Evolutionary conservation across 2,888 invertebrate genomes (phyloP), one percentile per base, ranked within the genome.

Genomic region (Tenthredo amoena): DNA sequence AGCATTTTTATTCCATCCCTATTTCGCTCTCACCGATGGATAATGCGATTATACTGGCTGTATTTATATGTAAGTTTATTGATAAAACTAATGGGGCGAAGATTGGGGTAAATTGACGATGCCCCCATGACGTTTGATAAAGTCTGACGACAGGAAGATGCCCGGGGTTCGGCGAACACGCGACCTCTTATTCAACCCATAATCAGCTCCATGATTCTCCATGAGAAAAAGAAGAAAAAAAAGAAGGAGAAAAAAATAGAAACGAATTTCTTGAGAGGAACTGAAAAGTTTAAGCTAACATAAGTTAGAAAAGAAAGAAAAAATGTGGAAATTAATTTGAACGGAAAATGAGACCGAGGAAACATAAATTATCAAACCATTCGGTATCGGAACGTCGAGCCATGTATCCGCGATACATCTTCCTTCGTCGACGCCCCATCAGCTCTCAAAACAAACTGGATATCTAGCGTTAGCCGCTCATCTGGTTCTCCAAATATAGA

Each of bases 401-500:
- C n/a, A 79, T 26, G 65, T 82, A 82, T 82, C 82, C 37, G 83
- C 31, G 68, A 83, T 47, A 31, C 4, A 83, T 83, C 68, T 83
- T 83, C 47, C 31, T 83, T 71, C 83, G 83, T 83, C 83, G 84
- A 26, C 65, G n/a, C 40, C 43, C 43, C 79, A 71, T 86, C 85
- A 76, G 62, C 68, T 86, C 43, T 85, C 76, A 86, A 86, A 86
- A 84, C 84, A 72, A 77, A 58, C 50, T 55, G 55, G 72, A 83
- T 79, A 84, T 55, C 81, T 82, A 7, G 55, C 55, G 55, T 55
- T 83, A 40, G 40, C 58, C 37, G 79, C 72, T 84, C 71, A 72
- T 62, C 85, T 47, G 83, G 55, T 68, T 88, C 89, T 86, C 89
- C 90, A 89, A 91, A 91, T 91, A 90, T 91, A 92, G 92, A 92